phyloP scores from a whole-genome alignment of 1,140 invertebrate genomes.

The Sesamia nonagrioides region DNA sequence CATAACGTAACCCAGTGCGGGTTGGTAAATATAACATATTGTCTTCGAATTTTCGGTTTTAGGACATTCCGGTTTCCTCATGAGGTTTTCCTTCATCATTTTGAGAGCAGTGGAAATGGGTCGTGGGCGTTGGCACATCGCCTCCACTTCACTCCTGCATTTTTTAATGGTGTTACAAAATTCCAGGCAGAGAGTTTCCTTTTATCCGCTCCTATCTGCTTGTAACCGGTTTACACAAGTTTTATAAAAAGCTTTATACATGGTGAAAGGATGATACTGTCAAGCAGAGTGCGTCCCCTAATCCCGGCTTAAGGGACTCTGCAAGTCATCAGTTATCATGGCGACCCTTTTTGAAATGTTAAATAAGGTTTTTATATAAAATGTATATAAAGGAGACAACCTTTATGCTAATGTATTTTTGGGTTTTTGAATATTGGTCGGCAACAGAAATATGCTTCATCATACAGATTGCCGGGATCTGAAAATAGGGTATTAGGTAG shows the following conservation, averaged over 20 bases:
- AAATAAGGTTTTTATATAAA: slow-evolving; percentile 38
- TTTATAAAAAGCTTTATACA: slow-evolving; percentile 32
- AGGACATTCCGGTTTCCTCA: too few relatives aligned
- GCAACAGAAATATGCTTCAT: slow-evolving; percentile 9
- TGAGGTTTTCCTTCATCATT: too few relatives aligned
- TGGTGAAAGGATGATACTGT: slow-evolving; percentile 42
- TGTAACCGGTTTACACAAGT: neutral
- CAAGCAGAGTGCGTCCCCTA: slow-evolving; percentile 39
- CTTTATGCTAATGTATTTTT: slow-evolving; percentile 39
- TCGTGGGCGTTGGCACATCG: too few relatives aligned
- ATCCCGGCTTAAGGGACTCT: slow-evolving; percentile 30
- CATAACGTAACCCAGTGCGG: too few relatives aligned
- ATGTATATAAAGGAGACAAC: slow-evolving; percentile 28
- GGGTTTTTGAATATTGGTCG: slow-evolving; percentile 19
- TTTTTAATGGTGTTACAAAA: too few relatives aligned
- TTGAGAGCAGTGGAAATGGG: too few relatives aligned
- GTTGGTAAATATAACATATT: too few relatives aligned
- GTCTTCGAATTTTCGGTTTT: too few relatives aligned
- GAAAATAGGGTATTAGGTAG: neutral
- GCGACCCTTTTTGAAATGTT: slow-evolving; percentile 40
- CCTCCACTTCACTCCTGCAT: too few relatives aligned
- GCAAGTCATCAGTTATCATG: slow-evolving; percentile 42
- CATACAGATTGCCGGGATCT: slow-evolving; percentile 14
- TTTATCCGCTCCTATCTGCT: neutral
- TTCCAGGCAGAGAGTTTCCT: neutral